Evolutionary conservation across 2,113 vertebrate species (phyloP).

Genomic region (Noctilio leporinus): DNA sequence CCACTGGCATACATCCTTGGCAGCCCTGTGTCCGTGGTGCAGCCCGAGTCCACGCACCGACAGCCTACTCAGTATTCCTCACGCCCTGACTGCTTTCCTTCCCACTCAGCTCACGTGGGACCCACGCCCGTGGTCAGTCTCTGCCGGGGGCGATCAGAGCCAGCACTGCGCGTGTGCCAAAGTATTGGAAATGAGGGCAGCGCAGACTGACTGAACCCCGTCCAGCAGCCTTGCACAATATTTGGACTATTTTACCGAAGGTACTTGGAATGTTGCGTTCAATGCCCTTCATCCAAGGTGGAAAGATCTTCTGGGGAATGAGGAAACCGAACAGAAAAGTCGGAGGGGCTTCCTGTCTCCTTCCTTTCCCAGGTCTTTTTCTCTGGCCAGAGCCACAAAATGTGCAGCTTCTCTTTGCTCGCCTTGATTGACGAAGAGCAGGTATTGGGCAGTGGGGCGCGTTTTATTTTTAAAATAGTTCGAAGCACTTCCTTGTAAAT

Average conservation of each 20-base stretch:
- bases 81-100: slow-evolving; percentile 32
- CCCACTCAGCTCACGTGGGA: slow-evolving; percentile 49
- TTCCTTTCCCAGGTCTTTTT: slow-evolving; percentile 32
- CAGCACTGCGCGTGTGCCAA: slow-evolving; percentile 76
- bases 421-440: slow-evolving; percentile 55
- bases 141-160: slow-evolving; percentile 77
- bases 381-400: slow-evolving; percentile 12
- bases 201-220: slow-evolving; percentile 36
- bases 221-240: slow-evolving; percentile 54
- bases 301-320: slow-evolving; percentile 17
- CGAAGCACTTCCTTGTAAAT: slow-evolving; percentile 52
- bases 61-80: slow-evolving; percentile 52
- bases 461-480: slow-evolving; percentile 68
- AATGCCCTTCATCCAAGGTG: slow-evolving; percentile 17
- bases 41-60: background rate
- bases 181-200: slow-evolving; percentile 82
- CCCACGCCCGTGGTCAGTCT: slow-evolving; percentile 75
- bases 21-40: slow-evolving; percentile 20
- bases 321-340: background rate
- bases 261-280: slow-evolving; percentile 23
- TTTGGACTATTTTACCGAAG: slow-evolving; percentile 41
- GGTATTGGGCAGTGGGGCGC: slow-evolving; percentile 27
- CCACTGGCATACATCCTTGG: slow-evolving; percentile 39
- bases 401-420: slow-evolving; percentile 34
- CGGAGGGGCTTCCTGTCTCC: background rate